Base-by-base conservation (phyloP, 2,113 vertebrate genomes). In the Eretmochelys imbricata region DNA sequence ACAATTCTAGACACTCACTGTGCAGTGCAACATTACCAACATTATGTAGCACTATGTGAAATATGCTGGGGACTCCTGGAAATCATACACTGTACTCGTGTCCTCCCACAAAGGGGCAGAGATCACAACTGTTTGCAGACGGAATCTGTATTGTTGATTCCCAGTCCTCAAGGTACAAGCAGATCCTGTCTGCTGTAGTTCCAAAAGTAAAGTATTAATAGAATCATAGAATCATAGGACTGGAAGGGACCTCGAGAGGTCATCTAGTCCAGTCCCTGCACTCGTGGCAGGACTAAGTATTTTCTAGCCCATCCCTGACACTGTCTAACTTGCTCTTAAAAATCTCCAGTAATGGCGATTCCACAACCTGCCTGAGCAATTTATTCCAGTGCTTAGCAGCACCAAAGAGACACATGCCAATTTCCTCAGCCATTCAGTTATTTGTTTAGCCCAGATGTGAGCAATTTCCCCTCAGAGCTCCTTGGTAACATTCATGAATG, bases 131-230 rank as follows among this genome's bases (percentile, higher is more conserved):
- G 93, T 96, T 97, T 96, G 93, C 93, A 96, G 90, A 95, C 88
- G 65, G 86, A 94, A 97, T 96, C 96, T 94, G 4, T 91, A 55
- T 94, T 96, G 96, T 95, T 95, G 96, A 96, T 97, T 95, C 89
- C 89, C 75, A 79, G 57, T 85, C 84, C 86, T 87, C 89, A 89
- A 85, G 50, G 54, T 92, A 95, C 79, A 81, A n/a, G 25, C 85
- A 97, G 89, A 94, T 89, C 80, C 87, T 95, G 48, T 95, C 94
- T 96, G 90, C 95, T 91, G 87, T 92, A 96, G 80, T 81, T 85
- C 85, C 80, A 93, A 94, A 62, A 87, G 94, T 92, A 89, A 95
- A 93, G 62, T 65, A 87, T 89, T 85, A 97, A 87, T 51, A 57
- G 55, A 57, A 57, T 85, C 96, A 88, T 51, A 57, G 55, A 57